Evolutionary conservation across 2,888 invertebrate genomes (phyloP).

Genomic region (Lamellibrachia satsuma): DNA sequence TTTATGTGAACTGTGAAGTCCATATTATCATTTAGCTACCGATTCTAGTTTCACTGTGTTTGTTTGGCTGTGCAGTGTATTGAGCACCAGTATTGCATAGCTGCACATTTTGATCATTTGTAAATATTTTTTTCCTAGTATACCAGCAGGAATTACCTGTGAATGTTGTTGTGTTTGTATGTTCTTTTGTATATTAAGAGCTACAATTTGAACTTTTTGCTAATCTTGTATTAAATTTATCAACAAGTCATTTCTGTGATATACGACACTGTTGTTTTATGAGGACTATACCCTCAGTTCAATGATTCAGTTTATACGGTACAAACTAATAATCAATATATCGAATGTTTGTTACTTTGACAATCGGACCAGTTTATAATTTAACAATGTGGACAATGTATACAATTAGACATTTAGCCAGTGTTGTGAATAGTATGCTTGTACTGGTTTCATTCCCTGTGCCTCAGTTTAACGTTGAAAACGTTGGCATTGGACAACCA

Average conservation of each 20-base stretch:
- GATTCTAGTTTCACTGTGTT: neutral
- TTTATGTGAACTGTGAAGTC: neutral
- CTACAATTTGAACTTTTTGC: neutral
- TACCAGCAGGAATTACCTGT: neutral
- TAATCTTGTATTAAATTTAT: neutral
- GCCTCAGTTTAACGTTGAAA: neutral
- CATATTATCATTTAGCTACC: neutral
- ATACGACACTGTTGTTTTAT: neutral
- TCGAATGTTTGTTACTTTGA: neutral
- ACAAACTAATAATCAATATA: neutral
- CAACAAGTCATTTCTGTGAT: neutral
- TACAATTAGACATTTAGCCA: neutral
- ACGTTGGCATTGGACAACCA: neutral
- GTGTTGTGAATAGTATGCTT: neutral
- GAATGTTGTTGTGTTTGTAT: neutral
- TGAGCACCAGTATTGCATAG: neutral
- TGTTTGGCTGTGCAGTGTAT: neutral
- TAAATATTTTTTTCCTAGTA: neutral
- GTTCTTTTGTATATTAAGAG: neutral
- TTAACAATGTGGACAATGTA: neutral
- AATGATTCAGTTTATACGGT: neutral
- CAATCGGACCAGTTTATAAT: neutral
- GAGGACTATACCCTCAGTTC: neutral
- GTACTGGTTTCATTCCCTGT: neutral
- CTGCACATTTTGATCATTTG: slow-evolving; percentile 6